Percentiles rank a stretch among this genome's conserved stretches.
Conservation (phyloP, 2,797 vertebrate genomes). For the Chanos chanos region DNA sequence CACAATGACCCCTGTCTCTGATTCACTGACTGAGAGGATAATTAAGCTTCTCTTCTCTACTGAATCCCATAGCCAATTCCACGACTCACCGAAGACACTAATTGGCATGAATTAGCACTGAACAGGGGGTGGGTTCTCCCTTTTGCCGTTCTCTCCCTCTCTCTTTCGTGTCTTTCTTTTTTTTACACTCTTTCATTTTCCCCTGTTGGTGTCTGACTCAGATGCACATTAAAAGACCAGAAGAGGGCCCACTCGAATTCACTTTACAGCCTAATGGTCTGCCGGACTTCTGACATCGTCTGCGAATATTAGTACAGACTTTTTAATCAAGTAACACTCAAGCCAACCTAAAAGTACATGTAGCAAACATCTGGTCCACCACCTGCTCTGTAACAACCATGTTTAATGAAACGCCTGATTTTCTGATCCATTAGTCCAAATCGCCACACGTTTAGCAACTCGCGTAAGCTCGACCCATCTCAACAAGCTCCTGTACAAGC, state of each 20-base stretch:
- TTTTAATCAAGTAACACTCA: slow-evolving; percentile 46
- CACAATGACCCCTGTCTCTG: slow-evolving; percentile 9
- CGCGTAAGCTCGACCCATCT: slow-evolving; percentile 15
- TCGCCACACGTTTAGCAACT: slow-evolving; percentile 28
- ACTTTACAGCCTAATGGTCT: slow-evolving; percentile 41
- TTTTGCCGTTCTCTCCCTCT: not conserved
- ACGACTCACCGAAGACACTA: slow-evolving; percentile 27
- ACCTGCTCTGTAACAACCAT: slow-evolving; percentile 11
- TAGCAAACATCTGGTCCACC: slow-evolving; percentile 41
- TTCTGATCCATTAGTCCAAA: slow-evolving; percentile 46
- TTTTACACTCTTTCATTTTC: not conserved
- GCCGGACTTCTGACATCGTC: slow-evolving; percentile 37
- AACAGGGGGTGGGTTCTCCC: slow-evolving; percentile 23
- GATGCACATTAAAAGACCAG: slow-evolving; percentile 11
- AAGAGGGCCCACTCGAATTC: slow-evolving; percentile 31
- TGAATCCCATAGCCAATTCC: slow-evolving; percentile 20
- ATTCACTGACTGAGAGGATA: slow-evolving; percentile 33
- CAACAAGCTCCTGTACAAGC: slow-evolving; percentile 13
- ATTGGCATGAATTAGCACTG: slow-evolving; percentile 39
- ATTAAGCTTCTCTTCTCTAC: slow-evolving; percentile 31
- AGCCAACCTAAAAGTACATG: slow-evolving; percentile 31
- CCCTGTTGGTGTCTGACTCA: not conserved
- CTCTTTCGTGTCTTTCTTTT: not conserved
- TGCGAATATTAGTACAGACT: slow-evolving; percentile 46
- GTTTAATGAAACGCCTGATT: slow-evolving; percentile 36